These are phyloP conservation scores for Polymixis flavicincta DNA, from an alignment of 2,888 invertebrate genomes.

Conservation along the genomic window DNA sequence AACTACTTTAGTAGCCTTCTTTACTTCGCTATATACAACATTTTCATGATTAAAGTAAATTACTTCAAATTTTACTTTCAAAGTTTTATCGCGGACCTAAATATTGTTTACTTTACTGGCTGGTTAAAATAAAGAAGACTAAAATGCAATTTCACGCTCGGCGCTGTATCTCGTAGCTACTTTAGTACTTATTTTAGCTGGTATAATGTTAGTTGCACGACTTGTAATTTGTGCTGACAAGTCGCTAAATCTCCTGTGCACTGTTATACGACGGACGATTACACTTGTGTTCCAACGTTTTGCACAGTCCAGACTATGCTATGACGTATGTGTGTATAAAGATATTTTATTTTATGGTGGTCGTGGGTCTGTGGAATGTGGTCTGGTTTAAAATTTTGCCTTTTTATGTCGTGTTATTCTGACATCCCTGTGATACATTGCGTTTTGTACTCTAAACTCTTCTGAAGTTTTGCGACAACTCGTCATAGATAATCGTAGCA, in stretches of 20 bases:
- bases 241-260: constrained; percentile 61
- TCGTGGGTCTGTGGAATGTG: constrained; percentile 29
- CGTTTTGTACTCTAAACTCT: background rate
- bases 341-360: constrained; percentile 67
- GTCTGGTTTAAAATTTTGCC: constrained; percentile 20
- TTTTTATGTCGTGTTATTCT: constrained; percentile 16
- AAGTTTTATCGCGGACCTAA: constrained; percentile 17
- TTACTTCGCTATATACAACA: constrained; percentile 10
- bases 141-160: constrained; percentile 56
- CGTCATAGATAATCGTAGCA: too few species aligned
- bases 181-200: constrained; percentile 62
- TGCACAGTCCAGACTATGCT: constrained; percentile 33
- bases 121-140: constrained; percentile 47
- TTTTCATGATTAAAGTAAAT: constrained; percentile 15
- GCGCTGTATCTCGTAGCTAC: constrained; percentile 50
- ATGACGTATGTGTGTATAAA: constrained; percentile 62
- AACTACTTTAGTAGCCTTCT: constrained; percentile 34
- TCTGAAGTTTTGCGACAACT: background rate
- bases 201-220: constrained; percentile 59
- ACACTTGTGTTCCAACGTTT: constrained; percentile 42
- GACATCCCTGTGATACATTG: background rate
- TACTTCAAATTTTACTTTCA: constrained; percentile 12
- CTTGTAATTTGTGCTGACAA: constrained; percentile 64
- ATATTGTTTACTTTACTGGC: constrained; percentile 31
- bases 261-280: constrained; percentile 53